These are phyloP conservation scores for Drosophila niveifrons DNA, from an alignment of 2,888 invertebrate genomes.

Conservation along the genomic window DNA sequence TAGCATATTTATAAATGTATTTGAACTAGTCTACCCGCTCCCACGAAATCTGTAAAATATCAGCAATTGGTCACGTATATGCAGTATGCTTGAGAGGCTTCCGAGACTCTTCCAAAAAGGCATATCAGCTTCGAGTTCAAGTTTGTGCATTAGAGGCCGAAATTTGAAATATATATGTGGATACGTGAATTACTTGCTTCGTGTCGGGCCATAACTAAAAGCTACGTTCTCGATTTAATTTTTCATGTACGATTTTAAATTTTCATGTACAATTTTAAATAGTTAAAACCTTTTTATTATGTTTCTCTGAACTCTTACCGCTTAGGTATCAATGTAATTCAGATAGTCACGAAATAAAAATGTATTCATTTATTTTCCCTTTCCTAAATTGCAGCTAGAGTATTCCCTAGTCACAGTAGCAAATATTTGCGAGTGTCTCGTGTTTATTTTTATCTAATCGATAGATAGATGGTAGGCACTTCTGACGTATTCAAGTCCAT, in stretches of 20 bases:
- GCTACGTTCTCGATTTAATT: no score
- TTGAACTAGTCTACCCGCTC: slow-evolving; percentile 9
- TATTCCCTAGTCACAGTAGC: slow-evolving; percentile 11
- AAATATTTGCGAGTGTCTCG: slow-evolving; percentile 16
- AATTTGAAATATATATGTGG: background rate
- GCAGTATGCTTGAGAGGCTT: background rate
- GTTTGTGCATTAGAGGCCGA: background rate
- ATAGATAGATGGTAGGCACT: slow-evolving; percentile 23
- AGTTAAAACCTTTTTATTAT: no score
- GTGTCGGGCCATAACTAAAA: background rate
- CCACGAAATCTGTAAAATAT: slow-evolving; percentile 11
- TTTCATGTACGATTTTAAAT: no score
- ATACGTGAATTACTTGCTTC: background rate
- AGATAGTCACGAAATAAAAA: no score
- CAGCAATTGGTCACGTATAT: slow-evolving; percentile 47
- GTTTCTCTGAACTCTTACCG: background rate
- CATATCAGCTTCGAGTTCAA: slow-evolving; percentile 1
- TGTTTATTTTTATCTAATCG: slow-evolving; percentile 48
- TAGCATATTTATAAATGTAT: slow-evolving; percentile 13
- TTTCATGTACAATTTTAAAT: no score
- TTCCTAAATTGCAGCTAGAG: slow-evolving; percentile 15
- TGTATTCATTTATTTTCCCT: background rate
- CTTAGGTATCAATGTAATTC: no score
- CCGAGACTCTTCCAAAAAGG: background rate
- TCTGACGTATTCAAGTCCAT: slow-evolving; percentile 27